Conservation (phyloP, 1,140 invertebrate species). For the Drosophila parvula region DNA sequence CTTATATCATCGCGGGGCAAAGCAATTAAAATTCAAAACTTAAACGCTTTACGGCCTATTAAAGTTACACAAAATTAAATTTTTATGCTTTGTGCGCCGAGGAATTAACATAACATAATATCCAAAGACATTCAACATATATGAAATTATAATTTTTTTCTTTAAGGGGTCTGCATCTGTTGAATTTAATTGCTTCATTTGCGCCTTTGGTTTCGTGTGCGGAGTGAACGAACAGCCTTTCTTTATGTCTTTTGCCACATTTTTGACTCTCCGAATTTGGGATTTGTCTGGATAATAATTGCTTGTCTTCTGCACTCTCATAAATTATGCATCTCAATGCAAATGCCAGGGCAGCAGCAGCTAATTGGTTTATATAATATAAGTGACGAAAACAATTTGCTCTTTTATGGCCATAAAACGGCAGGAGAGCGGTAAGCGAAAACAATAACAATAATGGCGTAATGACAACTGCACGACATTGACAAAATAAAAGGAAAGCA, state of each 20-base stretch:
- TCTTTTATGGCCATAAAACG: constrained; percentile 29
- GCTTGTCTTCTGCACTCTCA: constrained; percentile 59
- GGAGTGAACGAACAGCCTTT: constrained; percentile 1
- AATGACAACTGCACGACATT: constrained; percentile 69
- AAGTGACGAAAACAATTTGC: constrained; percentile 18
- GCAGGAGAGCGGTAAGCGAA: constrained; percentile 17
- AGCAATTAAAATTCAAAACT: constrained; percentile 54
- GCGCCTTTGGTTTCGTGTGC: constrained; percentile 44
- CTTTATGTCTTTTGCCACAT: constrained; percentile 59
- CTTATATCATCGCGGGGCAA: constrained; percentile 17
- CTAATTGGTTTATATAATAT: constrained; percentile 77
- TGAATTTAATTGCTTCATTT: constrained; percentile 81
- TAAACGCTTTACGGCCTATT: constrained; percentile 55
- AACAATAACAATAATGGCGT: constrained; percentile 67
- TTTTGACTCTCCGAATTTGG: constrained; percentile 24
- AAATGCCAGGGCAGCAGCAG: constrained; percentile 55
- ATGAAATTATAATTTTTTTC: constrained; percentile 44
- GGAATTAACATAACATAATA: constrained; percentile 39
- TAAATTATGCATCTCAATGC: constrained; percentile 78
- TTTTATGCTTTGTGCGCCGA: constrained; percentile 23
- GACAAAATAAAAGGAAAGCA: constrained; percentile 58
- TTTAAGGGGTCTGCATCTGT: constrained; percentile 45
- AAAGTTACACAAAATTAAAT: constrained; percentile 64
- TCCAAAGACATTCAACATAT: constrained; percentile 16
- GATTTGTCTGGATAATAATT: constrained; percentile 38